Conservation (phyloP, 1,140 invertebrate species). For the Drosophila ananassae region DNA sequence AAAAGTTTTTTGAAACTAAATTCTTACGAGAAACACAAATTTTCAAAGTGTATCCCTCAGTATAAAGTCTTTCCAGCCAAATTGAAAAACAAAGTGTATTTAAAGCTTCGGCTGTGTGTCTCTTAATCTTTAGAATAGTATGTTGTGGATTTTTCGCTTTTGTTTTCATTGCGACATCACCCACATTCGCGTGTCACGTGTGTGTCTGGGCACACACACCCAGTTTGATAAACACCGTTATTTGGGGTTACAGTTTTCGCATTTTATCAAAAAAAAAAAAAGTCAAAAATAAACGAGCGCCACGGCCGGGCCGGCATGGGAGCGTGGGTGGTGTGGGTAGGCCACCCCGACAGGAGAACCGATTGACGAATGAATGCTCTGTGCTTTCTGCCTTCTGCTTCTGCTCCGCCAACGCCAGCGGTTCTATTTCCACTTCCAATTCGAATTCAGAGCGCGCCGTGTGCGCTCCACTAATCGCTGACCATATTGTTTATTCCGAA, state of each 20-base stretch:
- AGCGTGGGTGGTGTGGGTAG: background rate
- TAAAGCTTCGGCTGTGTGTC: slow-evolving; percentile 12
- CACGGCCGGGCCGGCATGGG: background rate
- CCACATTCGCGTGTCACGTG: slow-evolving; percentile 45
- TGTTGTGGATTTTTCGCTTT: slow-evolving; percentile 4
- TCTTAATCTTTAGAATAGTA: background rate
- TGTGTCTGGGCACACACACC: slow-evolving; percentile 33
- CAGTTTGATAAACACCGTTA: slow-evolving; percentile 55
- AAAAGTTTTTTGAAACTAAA: no score
- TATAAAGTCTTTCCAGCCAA: background rate
- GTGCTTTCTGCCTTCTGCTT: slow-evolving; percentile 25
- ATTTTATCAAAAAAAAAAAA: slow-evolving; percentile 65
- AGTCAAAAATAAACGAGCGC: background rate
- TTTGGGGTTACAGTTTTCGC: slow-evolving; percentile 63
- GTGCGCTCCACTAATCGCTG: slow-evolving; percentile 64
- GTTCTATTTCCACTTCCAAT: slow-evolving; percentile 18
- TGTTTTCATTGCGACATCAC: slow-evolving; percentile 31
- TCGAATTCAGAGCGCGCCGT: slow-evolving; percentile 59
- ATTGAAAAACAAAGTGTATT: slow-evolving; percentile 14
- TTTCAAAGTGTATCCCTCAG: no score
- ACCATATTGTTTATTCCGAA: slow-evolving; percentile 18
- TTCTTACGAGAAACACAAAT: no score
- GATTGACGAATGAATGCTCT: slow-evolving; percentile 26
- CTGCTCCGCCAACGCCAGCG: slow-evolving; percentile 12
- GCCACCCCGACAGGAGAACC: background rate